Conservation (phyloP, 2,797 vertebrate genomes). For the Cyprinella venusta region DNA sequence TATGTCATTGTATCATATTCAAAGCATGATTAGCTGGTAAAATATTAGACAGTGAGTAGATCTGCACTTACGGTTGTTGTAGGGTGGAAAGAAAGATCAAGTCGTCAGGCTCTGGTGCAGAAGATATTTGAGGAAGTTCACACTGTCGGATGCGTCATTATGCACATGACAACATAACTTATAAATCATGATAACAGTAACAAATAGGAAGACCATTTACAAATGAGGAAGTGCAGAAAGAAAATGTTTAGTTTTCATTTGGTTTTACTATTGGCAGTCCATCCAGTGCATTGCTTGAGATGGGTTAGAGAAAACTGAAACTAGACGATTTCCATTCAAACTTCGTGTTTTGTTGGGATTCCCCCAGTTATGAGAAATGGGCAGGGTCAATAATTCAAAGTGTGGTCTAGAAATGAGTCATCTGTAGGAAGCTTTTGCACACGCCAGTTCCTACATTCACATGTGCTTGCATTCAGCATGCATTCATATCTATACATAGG, state of each 20-base stretch:
- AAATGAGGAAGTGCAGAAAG: background rate
- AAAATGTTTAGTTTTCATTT: background rate
- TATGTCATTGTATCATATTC: background rate
- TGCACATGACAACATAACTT: background rate
- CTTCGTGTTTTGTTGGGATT: background rate
- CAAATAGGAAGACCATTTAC: background rate
- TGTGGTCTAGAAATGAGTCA: background rate
- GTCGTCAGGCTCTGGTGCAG: background rate
- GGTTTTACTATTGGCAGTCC: background rate
- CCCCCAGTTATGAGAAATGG: background rate
- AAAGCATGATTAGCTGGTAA: background rate
- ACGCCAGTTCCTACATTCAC: background rate
- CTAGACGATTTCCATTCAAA: background rate
- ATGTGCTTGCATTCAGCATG: background rate
- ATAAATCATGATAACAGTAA: background rate
- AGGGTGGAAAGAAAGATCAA: background rate
- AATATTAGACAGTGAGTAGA: background rate
- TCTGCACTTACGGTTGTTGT: slow-evolving; percentile 26
- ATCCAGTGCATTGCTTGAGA: background rate
- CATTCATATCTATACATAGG: background rate
- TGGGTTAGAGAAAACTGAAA: background rate
- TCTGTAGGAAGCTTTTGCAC: background rate
- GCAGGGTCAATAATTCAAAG: background rate
- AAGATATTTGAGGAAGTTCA: slow-evolving; percentile 38
- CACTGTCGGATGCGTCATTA: background rate